Base-by-base conservation (phyloP, 2,888 invertebrate species). In the Eudemis profundana region DNA sequence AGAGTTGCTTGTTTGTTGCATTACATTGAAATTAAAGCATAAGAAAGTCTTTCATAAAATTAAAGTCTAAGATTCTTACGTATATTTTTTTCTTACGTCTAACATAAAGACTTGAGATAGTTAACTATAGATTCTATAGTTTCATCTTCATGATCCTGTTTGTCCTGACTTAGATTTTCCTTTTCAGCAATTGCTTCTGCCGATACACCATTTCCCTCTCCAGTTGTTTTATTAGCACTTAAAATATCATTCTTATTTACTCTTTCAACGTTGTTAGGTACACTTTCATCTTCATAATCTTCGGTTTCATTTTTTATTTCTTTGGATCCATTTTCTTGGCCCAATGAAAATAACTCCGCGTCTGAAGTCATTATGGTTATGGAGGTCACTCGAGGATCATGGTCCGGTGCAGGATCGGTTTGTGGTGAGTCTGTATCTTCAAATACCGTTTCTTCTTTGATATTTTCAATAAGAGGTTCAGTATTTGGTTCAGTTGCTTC, bases 301-400 rank as follows among this genome's bases (percentile, higher is more conserved):
- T 29, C 36, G n/a, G 4, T 40, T 54, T 63, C 63, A 19, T 38
- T 42, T 21, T 56, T 63, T 19, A 63, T 47, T 50, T 56, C 49
- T 4, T 12, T 12, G 12, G 19, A 40, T 33, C 14, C 17, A 21
- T 33, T 21, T 33, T 21, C 38, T 3, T 17, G n/a, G 14, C 17
- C 42, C 12, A 57, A 42, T 17, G 63, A 49, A 14, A 49, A n/a
- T 19, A 63, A 21, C 12, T 63, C 62, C 0, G 56, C 47, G 1
- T 36, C 38, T 12, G 62, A 56, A 1, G 62, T 63, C 54, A 40
- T 63, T 12, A 56, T 63, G 23, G 56, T 63, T 5, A 56, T 49
- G 0, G 54, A 14, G 3, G 49, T 56, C 10, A 63, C 54, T 54
- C 27, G 19, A 47, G 62, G 62, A 12, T n/a, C 50, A 36, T 17